Evolutionary conservation across 2,888 invertebrate genomes (phyloP).

Genomic region (Cheilosia vulpina): DNA sequence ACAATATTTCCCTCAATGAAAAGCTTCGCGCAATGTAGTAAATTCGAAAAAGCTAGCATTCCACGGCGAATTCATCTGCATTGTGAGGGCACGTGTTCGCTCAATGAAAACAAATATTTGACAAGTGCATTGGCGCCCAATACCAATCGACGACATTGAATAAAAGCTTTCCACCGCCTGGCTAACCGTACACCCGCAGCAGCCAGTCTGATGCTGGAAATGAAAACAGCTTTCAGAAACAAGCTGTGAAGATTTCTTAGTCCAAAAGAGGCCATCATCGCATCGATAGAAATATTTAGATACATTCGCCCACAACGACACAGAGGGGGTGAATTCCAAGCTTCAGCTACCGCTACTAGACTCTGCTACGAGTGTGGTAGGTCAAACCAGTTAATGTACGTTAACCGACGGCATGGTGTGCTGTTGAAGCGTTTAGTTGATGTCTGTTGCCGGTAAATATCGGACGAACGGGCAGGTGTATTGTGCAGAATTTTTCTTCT

Average conservation of each 20-base stretch:
- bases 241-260: constrained; percentile 10
- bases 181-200: neutral
- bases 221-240: constrained; percentile 42
- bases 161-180: constrained; percentile 4
- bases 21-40: constrained; percentile 43
- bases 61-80: constrained; percentile 59
- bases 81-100: constrained; percentile 22
- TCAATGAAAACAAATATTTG: constrained; percentile 40
- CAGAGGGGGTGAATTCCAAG: constrained; percentile 34
- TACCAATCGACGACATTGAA: neutral
- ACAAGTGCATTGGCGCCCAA: constrained; percentile 16
- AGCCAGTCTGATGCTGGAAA: constrained; percentile 26
- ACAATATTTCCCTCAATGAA: constrained; percentile 59
- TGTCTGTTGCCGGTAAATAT: constrained; percentile 68
- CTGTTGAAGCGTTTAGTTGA: constrained; percentile 58
- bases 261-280: constrained; percentile 10
- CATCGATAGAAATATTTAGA: constrained; percentile 31
- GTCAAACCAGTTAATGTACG: constrained; percentile 60
- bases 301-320: constrained; percentile 30
- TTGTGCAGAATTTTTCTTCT: constrained; percentile 15
- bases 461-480: constrained; percentile 59
- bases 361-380: constrained; percentile 53
- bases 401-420: constrained; percentile 48
- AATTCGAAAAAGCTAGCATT: constrained; percentile 41
- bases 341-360: constrained; percentile 26